phyloP scores from a whole-genome alignment of 2,888 invertebrate species.

The Herminia tarsipennalis region DNA sequence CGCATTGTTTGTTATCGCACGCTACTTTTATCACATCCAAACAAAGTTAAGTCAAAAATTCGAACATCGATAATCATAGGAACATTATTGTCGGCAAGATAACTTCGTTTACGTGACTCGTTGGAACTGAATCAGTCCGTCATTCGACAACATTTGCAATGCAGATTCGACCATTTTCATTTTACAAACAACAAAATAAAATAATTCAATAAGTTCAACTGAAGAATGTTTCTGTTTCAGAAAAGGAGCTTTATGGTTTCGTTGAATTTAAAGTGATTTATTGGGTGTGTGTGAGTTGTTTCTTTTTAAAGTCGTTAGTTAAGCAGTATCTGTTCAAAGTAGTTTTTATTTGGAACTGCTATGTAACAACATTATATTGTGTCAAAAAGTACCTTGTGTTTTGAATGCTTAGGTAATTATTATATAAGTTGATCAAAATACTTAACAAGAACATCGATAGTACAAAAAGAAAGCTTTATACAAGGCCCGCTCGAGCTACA shows the following conservation, averaged over 20 bases:
- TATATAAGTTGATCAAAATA: too few relatives aligned
- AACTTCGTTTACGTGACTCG: conserved; percentile 51
- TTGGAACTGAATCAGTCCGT: conserved; percentile 44
- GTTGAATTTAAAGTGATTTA: conserved; percentile 53
- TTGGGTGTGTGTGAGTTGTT: conserved; percentile 14
- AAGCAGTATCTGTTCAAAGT: too few relatives aligned
- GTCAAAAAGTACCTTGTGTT: too few relatives aligned
- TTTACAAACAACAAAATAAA: conserved; percentile 80
- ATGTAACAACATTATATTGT: too few relatives aligned
- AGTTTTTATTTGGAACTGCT: too few relatives aligned
- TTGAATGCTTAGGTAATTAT: too few relatives aligned
- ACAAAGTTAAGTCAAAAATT: conserved; percentile 40
- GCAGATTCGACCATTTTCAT: conserved; percentile 74
- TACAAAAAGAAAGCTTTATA: too few relatives aligned
- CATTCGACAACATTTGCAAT: conserved; percentile 65
- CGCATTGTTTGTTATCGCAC: conserved; percentile 16
- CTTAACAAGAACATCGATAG: too few relatives aligned
- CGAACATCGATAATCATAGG: conserved; percentile 45
- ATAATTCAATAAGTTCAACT: conserved; percentile 71
- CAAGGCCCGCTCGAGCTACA: too few relatives aligned
- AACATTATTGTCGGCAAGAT: conserved; percentile 48
- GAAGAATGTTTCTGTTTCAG: conserved; percentile 65
- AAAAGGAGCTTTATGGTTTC: conserved; percentile 49
- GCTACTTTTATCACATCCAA: conserved; percentile 11
- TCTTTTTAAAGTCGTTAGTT: too few relatives aligned